A percentile compares a stretch with the other conserved stretches of the same genome.
phyloP scores from a whole-genome alignment of 2,797 vertebrate species.

The Perodicticus potto region DNA sequence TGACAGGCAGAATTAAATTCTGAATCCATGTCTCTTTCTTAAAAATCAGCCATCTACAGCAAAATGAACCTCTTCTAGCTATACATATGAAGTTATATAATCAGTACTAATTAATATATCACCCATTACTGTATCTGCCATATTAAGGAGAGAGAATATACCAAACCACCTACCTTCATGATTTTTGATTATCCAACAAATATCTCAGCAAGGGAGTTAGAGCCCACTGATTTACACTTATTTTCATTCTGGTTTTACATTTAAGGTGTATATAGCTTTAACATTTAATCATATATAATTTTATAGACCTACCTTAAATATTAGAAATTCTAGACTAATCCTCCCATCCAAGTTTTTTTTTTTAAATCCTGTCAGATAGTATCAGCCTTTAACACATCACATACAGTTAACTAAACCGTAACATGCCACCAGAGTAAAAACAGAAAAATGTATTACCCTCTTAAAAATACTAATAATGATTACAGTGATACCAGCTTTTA shows the following conservation, averaged over 20 bases:
- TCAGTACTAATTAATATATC: not conserved
- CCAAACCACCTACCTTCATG: not conserved
- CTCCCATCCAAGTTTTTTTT: not conserved
- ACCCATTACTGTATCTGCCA: not conserved
- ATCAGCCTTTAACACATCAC: not conserved
- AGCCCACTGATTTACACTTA: not conserved
- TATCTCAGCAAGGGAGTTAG: not conserved
- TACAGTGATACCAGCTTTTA: not conserved
- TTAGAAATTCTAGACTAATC: slow-evolving; percentile 9
- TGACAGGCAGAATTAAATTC: not conserved
- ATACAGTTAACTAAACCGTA: not conserved
- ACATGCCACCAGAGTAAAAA: not conserved
- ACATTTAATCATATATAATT: not conserved
- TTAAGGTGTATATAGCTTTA: not conserved
- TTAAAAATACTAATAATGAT: slow-evolving; percentile 7
- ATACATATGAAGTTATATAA: not conserved
- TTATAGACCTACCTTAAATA: not conserved
- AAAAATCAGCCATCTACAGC: not conserved
- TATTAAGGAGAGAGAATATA: not conserved
- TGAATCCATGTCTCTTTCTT: not conserved
- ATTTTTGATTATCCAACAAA: not conserved
- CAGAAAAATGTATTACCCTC: not conserved
- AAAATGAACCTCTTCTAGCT: not conserved
- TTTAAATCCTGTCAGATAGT: not conserved
- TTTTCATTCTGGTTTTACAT: not conserved